phyloP scores from a whole-genome alignment of 2,113 vertebrate genomes.

The Pyrgilauda ruficollis region DNA sequence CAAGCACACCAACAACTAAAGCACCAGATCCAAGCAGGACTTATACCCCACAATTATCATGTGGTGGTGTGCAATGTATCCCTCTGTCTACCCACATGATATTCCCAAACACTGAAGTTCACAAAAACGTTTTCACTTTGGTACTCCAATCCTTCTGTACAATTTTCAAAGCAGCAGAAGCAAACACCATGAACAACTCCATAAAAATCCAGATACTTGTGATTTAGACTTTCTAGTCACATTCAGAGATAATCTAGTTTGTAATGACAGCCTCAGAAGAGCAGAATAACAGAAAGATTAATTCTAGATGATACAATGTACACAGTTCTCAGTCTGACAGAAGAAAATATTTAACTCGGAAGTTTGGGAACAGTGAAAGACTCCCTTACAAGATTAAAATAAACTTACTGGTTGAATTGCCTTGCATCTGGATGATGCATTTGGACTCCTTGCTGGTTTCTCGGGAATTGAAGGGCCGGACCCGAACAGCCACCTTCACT shows the following conservation, averaged over 20 bases:
- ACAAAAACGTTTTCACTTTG: background rate
- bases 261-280: background rate
- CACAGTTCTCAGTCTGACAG: background rate
- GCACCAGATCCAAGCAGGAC: background rate
- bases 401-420: slow-evolving; percentile 97
- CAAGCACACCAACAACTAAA: background rate
- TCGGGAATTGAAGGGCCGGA: slow-evolving; percentile 95
- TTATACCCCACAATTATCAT: background rate
- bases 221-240: background rate
- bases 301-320: background rate
- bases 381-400: background rate
- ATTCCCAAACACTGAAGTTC: background rate
- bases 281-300: background rate
- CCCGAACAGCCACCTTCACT: slow-evolving; percentile 96
- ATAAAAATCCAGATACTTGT: background rate
- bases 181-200: background rate
- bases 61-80: background rate
- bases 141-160: background rate
- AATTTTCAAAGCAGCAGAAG: background rate
- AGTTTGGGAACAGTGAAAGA: background rate
- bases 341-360: too few species aligned
- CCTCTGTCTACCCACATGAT: background rate
- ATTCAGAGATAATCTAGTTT: background rate
- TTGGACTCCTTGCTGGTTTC: slow-evolving; percentile 95
- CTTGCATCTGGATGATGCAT: slow-evolving; percentile 99